Base-by-base conservation (phyloP, 2,888 invertebrate species). In the Spilosoma lubricipeda region DNA sequence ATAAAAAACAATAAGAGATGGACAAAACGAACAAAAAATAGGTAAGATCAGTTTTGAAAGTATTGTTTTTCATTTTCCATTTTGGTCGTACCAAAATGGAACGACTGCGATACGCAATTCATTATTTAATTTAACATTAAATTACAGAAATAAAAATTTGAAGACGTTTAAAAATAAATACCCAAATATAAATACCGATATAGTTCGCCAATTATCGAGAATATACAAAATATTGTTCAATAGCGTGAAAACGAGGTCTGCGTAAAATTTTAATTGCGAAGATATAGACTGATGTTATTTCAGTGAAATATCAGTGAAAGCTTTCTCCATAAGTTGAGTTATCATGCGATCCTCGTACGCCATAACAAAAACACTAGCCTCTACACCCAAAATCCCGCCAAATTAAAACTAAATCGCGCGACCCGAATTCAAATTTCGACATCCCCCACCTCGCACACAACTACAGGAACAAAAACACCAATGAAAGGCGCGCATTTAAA, bases 351-450 rank as follows among this genome's bases (percentile, higher is more conserved):
- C 71, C 77, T 80, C 78, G 90, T 89, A 86, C 80, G 85, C 87
- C 85, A 90, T 92, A 91, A 91, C 91, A 88, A 90, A 92, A 91
- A 92, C 90, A 89, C 84, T 85, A 83, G 80, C 88, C 90, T 87
- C 87, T 90, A 88, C 87, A 84, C 82, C 88, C 87, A 85, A 90
- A 92, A 91, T 90, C 89, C 90, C 86, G 86, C 90, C 85, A 94
- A 95, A 95, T 95, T 94, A 95, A 95, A 95, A 95, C 94, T 93
- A 94, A 94, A 94, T 90, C 91, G 91, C 91, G 90, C 93, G 94
- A 93, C 94, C 94, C 92, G 93, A 93, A 94, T 95, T 90, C 89
- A 91, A 94, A 93, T 89, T 91, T 88, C 86, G 87, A 89, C 87
- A 86, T 83, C 67, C 69, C 78, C 81, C 79, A 74, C 77, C 77